Percentiles rank a stretch among this genome's conserved stretches.
phyloP scores from a whole-genome alignment of 2,113 vertebrate genomes.

The Lipotes vexillifer region DNA sequence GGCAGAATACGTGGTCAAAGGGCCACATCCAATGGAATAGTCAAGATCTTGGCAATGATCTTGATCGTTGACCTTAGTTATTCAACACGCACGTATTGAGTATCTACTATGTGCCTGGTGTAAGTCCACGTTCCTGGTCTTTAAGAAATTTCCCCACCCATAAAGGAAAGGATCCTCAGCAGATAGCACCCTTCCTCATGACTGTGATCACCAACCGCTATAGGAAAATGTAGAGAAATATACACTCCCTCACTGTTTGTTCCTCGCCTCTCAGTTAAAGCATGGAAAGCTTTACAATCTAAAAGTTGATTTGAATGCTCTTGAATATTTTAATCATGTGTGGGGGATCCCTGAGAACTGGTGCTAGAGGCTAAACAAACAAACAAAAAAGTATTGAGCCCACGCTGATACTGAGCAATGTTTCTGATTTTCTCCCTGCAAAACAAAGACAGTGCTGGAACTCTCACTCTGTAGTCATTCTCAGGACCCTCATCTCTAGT shows the following conservation, averaged over 20 bases:
- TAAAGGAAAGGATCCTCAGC: neutral
- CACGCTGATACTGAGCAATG: fast-evolving
- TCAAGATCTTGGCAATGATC: neutral
- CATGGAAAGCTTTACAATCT: fast-evolving
- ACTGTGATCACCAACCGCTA: fast-evolving
- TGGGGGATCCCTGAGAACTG: neutral
- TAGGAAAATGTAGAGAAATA: neutral
- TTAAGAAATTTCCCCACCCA: neutral
- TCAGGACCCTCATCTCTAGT: neutral
- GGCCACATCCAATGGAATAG: fast-evolving
- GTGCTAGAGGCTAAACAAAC: neutral
- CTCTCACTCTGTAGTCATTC: neutral
- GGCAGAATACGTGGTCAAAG: neutral
- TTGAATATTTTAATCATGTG: neutral
- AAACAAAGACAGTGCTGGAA: fast-evolving
- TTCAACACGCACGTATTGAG: neutral
- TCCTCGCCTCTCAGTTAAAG: neutral
- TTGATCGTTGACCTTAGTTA: neutral
- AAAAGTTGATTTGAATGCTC: neutral
- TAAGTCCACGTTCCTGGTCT: neutral
- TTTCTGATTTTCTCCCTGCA: neutral
- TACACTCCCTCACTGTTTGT: fast-evolving
- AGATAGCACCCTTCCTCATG: fast-evolving
- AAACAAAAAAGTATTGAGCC: neutral
- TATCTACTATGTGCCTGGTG: neutral